Evolutionary conservation across 2,797 vertebrate species (phyloP), one percentile per base, ranked within the genome.

Genomic region (Apodemus agrarius): DNA sequence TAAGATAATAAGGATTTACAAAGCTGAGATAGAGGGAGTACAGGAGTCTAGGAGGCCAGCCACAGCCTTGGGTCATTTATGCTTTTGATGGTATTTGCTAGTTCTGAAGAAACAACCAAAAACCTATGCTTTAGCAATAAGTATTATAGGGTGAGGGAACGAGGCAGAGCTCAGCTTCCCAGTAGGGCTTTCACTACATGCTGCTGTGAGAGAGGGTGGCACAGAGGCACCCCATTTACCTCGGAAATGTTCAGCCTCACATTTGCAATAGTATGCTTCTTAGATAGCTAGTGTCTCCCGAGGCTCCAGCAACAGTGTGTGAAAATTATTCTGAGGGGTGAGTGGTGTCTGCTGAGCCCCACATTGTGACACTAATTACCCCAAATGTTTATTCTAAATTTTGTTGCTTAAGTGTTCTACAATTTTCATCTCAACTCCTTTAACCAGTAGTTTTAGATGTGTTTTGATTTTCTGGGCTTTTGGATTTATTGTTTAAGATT

Each of bases 321-420:
- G 13, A 67, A 90, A 92, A 84, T 94, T 31, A 75, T 43, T 43
- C 54, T 90, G 83, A 88, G 72, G 79, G 49, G 12, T 90, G 49
- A 16, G 31, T 75, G 76, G 43, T 49, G 6, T 90, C 26, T 79
- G 52, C 76, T 89, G 29, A 74, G 31, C 79, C 46, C 80, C 75
- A 87, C 21, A 75, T 95, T 78, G 49, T 79, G 46, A n/a, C 61
- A 65, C 31, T 79, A 75, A 57, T 37, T 37, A 86, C 88, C 69
- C 84, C 89, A 85, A 90, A 80, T 84, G 17, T 80, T n/a, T 31
- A 2, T 85, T 93, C 9, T 85, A 34, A 57, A 14, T 92, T 93
- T 65, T 97, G 40, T 95, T 95, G 49, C 81, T 40, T 74, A 61
- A 85, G 43, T 89, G 79, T 91, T 86, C 80, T 94, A 31, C 74